Base-by-base conservation (phyloP, 2,797 vertebrate species). In the Melopsittacus undulatus region DNA sequence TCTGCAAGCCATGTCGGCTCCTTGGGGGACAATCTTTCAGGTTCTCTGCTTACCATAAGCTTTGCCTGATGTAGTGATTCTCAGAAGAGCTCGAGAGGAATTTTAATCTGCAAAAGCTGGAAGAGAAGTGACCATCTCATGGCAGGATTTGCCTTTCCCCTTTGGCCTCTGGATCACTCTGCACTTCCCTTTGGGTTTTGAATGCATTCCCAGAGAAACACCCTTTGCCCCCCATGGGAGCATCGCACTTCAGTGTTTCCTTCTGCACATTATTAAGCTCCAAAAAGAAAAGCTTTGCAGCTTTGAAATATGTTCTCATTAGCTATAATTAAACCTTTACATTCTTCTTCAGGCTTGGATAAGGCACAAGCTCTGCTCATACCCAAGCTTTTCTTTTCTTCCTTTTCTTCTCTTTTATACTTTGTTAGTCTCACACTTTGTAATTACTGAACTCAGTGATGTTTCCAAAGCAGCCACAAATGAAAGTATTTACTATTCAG, bases 301-400 rank as follows among this genome's bases (percentile, higher is more conserved):
- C 87, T 96, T 96, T 95, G 92, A 96, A 96, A 96, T 89, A 62
- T 42, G 22, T 95, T 87, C 92, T 95, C 92, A 85, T 97, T 96
- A 95, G 70, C 90, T 94, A 91, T 96, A 95, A 97, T 96, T 97
- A 97, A 96, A 95, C 94, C 95, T 97, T 96, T 94, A 95, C 85
- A 92, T 96, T 96, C 86, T 96, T 80, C 92, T 97, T 94, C 75
- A 96, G 95, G 88, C 89, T 93, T 96, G 82, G 70, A 94, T 95
- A 95, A 93, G 48, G 81, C 56, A 76, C 54, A 96, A 90, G 68
- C 45, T 62, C 56, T 12, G 15, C 70, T 95, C 70, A 49, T 49
- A 59, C 34, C 40, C 68, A 11, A 92, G 43, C 74, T 94, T 88
- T 77, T 84, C 27, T 59, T 52, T 38, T 90, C 30, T 56, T 72